A percentile compares a stretch with the other conserved stretches of the same genome.
These are phyloP conservation scores for Pseudochirops corinnae DNA, from an alignment of 2,797 vertebrate genomes.

Conservation along the genomic window DNA sequence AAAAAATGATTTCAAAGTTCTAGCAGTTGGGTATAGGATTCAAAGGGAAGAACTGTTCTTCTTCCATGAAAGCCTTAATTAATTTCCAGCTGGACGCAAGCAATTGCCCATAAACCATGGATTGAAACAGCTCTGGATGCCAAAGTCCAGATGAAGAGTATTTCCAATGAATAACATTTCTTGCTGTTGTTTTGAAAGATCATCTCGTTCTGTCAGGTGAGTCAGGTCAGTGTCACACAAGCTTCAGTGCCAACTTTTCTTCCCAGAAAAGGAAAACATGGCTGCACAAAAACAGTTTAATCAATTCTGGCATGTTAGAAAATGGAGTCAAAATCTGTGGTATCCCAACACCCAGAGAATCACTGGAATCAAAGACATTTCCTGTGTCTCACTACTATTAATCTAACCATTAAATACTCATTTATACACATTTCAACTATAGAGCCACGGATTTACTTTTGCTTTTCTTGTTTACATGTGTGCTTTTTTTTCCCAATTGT, in stretches of 20 bases:
- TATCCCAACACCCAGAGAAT: background rate
- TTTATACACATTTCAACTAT: background rate
- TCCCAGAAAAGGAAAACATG: background rate
- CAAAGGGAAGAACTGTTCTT: constrained; percentile 66
- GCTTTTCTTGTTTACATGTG: background rate
- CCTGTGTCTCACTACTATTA: background rate
- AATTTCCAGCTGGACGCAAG: constrained; percentile 68
- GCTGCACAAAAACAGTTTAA: background rate
- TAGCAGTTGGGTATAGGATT: constrained; percentile 57
- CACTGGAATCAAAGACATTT: background rate
- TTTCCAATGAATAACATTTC: constrained; percentile 44
- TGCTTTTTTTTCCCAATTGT: background rate
- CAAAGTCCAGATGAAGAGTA: constrained; percentile 55
- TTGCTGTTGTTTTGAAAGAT: constrained; percentile 67
- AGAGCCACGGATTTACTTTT: background rate
- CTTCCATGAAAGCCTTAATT: constrained; percentile 52
- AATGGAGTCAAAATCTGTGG: background rate
- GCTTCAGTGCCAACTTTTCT: background rate
- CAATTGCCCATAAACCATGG: constrained; percentile 59
- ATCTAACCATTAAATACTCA: background rate
- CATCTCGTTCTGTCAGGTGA: constrained; percentile 43
- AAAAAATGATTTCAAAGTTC: constrained; percentile 68
- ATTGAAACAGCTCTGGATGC: constrained; percentile 58
- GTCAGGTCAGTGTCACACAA: background rate
- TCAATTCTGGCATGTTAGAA: background rate